Percentiles rank a stretch among this genome's conserved stretches.
Conservation (phyloP, 92 coral and sea anemone genomes). For the Isaurus tuberculatus region DNA sequence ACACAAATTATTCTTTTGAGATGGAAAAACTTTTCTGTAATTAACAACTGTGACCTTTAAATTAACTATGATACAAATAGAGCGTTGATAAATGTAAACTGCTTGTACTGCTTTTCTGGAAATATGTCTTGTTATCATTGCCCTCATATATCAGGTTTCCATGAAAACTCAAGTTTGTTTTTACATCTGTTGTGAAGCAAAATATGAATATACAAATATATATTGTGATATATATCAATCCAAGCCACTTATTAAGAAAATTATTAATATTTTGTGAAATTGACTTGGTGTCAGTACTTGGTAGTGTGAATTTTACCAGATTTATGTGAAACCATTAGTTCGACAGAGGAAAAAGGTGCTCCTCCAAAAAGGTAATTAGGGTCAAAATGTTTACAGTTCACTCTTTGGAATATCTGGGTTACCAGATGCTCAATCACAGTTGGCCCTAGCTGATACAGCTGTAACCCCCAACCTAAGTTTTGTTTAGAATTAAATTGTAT, state of each 20-base stretch:
- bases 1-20: constrained; percentile 15
- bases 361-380: constrained; percentile 5
- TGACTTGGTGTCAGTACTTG: constrained; percentile 25
- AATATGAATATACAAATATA: constrained; percentile 17
- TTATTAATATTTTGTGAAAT: constrained; percentile 19
- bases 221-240: constrained; percentile 1
- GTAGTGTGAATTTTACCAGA: constrained; percentile 31
- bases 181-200: constrained; percentile 12
- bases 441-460: constrained; percentile 14
- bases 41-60: constrained; percentile 15
- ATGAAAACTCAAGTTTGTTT: constrained; percentile 36
- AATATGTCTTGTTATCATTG: constrained; percentile 12
- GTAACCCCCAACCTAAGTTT: constrained; percentile 28
- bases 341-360: constrained; percentile 26
- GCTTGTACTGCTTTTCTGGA: constrained; percentile 14
- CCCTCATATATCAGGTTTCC: constrained; percentile 6
- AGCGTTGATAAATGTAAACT: not conserved
- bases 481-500: constrained; percentile 6
- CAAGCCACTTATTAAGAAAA: constrained; percentile 13
- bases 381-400: constrained; percentile 16
- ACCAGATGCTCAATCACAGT: constrained; percentile 12
- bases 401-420: constrained; percentile 12
- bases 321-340: constrained; percentile 23
- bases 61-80: constrained; percentile 8
- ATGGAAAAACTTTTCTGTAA: not conserved